Evolutionary conservation across 2,113 vertebrate genomes (phyloP).

Genomic region (Chaetops frenatus): DNA sequence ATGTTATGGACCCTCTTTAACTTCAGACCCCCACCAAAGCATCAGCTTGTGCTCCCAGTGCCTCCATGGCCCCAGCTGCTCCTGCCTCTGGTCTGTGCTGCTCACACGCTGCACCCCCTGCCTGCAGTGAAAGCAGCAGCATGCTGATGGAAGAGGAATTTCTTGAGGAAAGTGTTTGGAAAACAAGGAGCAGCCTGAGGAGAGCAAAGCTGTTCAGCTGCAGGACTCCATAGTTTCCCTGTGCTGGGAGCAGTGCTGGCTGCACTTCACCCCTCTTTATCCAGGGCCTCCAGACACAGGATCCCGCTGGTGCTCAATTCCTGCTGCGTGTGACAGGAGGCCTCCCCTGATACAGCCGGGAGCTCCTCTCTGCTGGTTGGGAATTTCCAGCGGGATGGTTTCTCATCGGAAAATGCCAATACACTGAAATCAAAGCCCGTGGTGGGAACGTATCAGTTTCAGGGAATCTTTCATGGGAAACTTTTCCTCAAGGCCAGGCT

Average conservation of each 20-base stretch:
- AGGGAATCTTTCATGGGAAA: constrained; percentile 20
- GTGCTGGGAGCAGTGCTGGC: not conserved
- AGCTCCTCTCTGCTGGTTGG: not conserved
- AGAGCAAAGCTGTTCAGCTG: not conserved
- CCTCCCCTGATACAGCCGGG: not conserved
- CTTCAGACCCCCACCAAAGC: not conserved
- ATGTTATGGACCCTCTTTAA: not conserved
- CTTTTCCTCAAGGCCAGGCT: not conserved
- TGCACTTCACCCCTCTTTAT: not conserved
- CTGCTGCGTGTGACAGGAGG: rapidly evolving
- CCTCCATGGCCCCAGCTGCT: not conserved
- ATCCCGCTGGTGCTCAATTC: not conserved
- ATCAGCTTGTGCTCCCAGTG: not conserved
- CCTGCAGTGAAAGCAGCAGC: not conserved
- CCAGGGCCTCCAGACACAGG: not conserved
- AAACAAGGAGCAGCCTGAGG: not conserved
- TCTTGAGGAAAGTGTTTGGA: not conserved
- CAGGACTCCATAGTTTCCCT: not conserved
- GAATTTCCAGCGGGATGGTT: not conserved
- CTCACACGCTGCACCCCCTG: not conserved
- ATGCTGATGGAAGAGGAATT: not conserved
- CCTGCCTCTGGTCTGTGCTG: rapidly evolving
- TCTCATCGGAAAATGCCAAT: constrained; percentile 4
- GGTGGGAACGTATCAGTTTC: not conserved
- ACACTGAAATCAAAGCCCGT: not conserved